A percentile compares a stretch with the other conserved stretches of the same genome.
Conservation (phyloP, 2,888 invertebrate species). For the Nomada fucata region DNA sequence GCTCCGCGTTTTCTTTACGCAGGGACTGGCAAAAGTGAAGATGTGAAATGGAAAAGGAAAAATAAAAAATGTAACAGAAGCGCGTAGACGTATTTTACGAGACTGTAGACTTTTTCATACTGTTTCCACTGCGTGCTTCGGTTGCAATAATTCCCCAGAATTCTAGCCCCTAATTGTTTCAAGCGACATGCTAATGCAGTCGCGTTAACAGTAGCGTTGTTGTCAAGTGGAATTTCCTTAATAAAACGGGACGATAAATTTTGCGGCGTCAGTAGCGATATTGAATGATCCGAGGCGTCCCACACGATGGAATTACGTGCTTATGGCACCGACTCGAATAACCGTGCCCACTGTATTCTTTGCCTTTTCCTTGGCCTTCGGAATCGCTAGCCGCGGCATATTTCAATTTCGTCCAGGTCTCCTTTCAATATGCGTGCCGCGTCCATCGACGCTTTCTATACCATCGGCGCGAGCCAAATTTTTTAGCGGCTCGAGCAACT, state of each 20-base stretch:
- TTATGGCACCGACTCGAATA: slow-evolving; percentile 36
- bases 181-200: slow-evolving; percentile 1
- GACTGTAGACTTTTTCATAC: too few relatives aligned
- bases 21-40: too few relatives aligned
- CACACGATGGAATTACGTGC: slow-evolving; percentile 59
- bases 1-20: too few relatives aligned
- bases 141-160: neutral
- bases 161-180: neutral
- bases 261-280: slow-evolving; percentile 36
- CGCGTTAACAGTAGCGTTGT: slow-evolving; percentile 7
- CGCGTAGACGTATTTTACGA: too few relatives aligned
- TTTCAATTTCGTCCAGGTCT: slow-evolving; percentile 45
- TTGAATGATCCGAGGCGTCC: slow-evolving; percentile 54
- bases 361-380: slow-evolving; percentile 23
- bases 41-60: too few relatives aligned
- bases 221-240: slow-evolving; percentile 45
- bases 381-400: slow-evolving; percentile 29
- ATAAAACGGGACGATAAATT: slow-evolving; percentile 38
- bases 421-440: slow-evolving; percentile 33
- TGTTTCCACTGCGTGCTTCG: neutral
- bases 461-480: slow-evolving; percentile 40
- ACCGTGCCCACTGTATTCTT: slow-evolving; percentile 14
- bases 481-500: slow-evolving; percentile 9
- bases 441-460: slow-evolving; percentile 41
- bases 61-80: too few relatives aligned